A percentile compares a stretch with the other conserved stretches of the same genome.
phyloP scores from a whole-genome alignment of 1,140 invertebrate species.

The Drosophila elegans region DNA sequence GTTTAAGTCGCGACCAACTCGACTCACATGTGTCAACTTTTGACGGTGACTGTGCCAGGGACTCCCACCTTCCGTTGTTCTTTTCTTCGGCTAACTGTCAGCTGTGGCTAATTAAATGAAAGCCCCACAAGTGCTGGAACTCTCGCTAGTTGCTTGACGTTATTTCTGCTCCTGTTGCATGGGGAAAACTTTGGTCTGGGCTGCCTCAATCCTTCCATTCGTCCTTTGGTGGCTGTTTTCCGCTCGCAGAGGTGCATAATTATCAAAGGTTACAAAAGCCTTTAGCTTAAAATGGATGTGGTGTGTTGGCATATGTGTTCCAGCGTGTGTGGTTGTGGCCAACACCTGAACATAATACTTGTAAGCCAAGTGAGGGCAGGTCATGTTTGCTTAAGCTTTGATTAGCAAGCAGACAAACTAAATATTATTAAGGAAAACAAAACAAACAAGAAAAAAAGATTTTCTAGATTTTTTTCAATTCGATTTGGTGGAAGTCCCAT shows the following conservation, averaged over 20 bases:
- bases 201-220: background rate
- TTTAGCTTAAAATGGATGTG: slow-evolving; percentile 17
- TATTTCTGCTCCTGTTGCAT: slow-evolving; percentile 14
- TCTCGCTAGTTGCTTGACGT: slow-evolving; percentile 67
- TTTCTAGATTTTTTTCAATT: no score
- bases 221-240: slow-evolving; percentile 39
- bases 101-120: slow-evolving; percentile 83
- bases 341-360: slow-evolving; percentile 42
- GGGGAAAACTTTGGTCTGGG: background rate
- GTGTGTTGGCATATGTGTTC: slow-evolving; percentile 10
- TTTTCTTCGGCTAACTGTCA: slow-evolving; percentile 79
- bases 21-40: slow-evolving; percentile 56
- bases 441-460: no score
- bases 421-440: background rate
- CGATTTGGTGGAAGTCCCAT: no score
- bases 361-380: slow-evolving; percentile 10
- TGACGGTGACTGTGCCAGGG: slow-evolving; percentile 18
- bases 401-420: slow-evolving; percentile 13
- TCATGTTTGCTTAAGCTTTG: slow-evolving; percentile 3
- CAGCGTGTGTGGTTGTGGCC: slow-evolving; percentile 22
- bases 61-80: slow-evolving; percentile 45
- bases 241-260: slow-evolving; percentile 65
- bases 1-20: slow-evolving; percentile 33
- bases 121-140: slow-evolving; percentile 73
- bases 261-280: slow-evolving; percentile 49